phyloP scores from a whole-genome alignment of 2,888 invertebrate genomes.

The Hydrotaea diabolus region DNA sequence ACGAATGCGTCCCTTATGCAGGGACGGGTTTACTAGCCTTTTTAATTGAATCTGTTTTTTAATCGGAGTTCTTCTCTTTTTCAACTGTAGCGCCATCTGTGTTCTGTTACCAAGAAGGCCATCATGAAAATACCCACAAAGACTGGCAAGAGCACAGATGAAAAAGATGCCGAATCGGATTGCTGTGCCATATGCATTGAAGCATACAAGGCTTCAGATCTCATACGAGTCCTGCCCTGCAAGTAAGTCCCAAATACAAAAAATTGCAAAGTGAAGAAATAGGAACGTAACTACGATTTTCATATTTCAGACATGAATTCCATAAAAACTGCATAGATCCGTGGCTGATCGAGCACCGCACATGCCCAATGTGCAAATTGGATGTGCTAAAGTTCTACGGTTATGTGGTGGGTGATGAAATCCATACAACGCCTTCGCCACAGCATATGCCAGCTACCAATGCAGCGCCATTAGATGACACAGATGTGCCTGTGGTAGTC shows the following conservation, averaged over 20 bases:
- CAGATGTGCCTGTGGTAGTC: constrained; percentile 75
- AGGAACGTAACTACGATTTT: no score
- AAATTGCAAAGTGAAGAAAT: no score
- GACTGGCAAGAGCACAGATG: constrained; percentile 92
- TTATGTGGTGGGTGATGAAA: constrained; percentile 87
- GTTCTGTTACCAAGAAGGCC: constrained; percentile 96
- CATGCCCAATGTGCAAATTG: constrained; percentile 98
- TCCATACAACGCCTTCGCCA: constrained; percentile 77
- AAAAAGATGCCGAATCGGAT: constrained; percentile 93
- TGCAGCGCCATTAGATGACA: constrained; percentile 60
- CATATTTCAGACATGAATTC: constrained; percentile 89
- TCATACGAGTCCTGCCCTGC: constrained; percentile 94
- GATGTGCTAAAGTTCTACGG: constrained; percentile 95
- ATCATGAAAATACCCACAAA: constrained; percentile 95
- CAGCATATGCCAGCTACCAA: constrained; percentile 70
- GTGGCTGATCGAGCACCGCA: constrained; percentile 96
- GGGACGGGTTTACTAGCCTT: no score
- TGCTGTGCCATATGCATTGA: constrained; percentile 98
- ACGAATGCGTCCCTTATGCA: no score
- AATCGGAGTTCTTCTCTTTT: constrained; percentile 49
- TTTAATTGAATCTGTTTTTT: constrained; percentile 1
- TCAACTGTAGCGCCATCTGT: constrained; percentile 88
- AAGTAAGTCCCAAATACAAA: constrained; percentile 84
- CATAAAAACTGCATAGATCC: constrained; percentile 98
- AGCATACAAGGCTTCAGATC: constrained; percentile 92